These are phyloP conservation scores for Atta texana DNA, from an alignment of 1,140 invertebrate genomes.

Conservation along the genomic window DNA sequence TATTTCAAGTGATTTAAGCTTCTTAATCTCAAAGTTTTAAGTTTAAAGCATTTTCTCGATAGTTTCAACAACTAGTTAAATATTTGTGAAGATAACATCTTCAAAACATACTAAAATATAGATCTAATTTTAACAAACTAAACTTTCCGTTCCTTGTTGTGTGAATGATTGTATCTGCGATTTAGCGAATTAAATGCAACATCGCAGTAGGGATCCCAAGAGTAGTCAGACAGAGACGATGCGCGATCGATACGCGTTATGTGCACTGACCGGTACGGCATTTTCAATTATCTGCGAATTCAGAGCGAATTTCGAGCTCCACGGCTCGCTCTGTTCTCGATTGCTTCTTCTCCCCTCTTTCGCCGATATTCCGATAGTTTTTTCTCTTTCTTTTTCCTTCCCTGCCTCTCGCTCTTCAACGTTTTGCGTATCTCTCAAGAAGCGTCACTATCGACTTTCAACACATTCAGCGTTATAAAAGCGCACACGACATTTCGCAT, in stretches of 20 bases:
- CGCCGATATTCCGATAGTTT: neutral
- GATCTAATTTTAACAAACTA: constrained; percentile 11
- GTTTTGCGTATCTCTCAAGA: neutral
- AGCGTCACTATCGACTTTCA: constrained; percentile 68
- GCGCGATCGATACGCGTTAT: constrained; percentile 64
- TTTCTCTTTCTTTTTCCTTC: neutral
- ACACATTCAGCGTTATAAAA: constrained; percentile 44
- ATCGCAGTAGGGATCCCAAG: constrained; percentile 26
- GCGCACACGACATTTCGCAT: constrained; percentile 65
- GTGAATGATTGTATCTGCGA: neutral
- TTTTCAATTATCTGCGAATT: constrained; percentile 64
- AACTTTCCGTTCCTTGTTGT: neutral
- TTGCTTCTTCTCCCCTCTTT: constrained; percentile 38
- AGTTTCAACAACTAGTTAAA: neutral
- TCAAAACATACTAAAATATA: neutral
- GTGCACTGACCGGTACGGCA: constrained; percentile 53
- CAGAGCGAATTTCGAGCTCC: constrained; percentile 33
- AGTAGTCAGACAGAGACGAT: constrained; percentile 23
- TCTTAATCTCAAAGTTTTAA: neutral
- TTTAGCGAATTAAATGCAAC: constrained; percentile 47
- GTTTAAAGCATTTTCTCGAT: neutral
- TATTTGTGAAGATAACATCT: neutral
- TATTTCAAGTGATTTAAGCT: neutral
- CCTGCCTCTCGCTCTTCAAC: neutral
- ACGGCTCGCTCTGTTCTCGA: constrained; percentile 14